Percentiles rank a stretch among this genome's conserved stretches.
Evolutionary conservation across 1,140 invertebrate genomes (phyloP).

Genomic region (Drosophila grimshawi): DNA sequence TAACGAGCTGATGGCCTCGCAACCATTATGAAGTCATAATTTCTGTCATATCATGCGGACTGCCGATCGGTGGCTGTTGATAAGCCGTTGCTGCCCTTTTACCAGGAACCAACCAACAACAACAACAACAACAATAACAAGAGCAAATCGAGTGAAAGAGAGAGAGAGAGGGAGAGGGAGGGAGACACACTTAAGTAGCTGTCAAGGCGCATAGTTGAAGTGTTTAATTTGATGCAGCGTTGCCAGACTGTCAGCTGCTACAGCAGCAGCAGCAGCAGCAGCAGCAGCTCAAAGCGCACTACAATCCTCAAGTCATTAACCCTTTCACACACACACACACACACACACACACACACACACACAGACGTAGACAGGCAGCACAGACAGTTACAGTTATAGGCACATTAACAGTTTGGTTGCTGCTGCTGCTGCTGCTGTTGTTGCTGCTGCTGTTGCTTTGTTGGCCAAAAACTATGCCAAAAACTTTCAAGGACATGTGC

Average conservation of each 20-base stretch:
- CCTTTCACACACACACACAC: conserved; percentile 27
- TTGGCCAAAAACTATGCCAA: conserved; percentile 80
- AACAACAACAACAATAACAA: conserved; percentile 40
- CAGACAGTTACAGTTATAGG: conserved; percentile 42
- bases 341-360: background rate
- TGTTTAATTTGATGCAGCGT: conserved; percentile 63
- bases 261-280: conserved; percentile 19
- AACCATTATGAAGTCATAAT: conserved; percentile 79
- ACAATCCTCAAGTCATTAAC: conserved; percentile 60
- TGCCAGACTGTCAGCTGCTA: conserved; percentile 49
- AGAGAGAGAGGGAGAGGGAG: background rate
- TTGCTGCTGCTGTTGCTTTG: conserved; percentile 11
- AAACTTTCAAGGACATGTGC: conserved; percentile 84
- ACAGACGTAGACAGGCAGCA: conserved; percentile 1
- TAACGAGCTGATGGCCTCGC: conserved; percentile 25
- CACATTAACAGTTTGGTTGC: conserved; percentile 59
- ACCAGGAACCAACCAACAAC: conserved; percentile 31
- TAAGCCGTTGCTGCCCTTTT: conserved; percentile 36
- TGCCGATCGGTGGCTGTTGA: conserved; percentile 64
- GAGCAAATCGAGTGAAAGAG: conserved; percentile 12
- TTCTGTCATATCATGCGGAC: conserved; percentile 71
- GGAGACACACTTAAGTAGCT: conserved; percentile 48
- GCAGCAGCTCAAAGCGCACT: conserved; percentile 3
- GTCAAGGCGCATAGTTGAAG: conserved; percentile 46
- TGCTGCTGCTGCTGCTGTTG: conserved; percentile 36